Conservation (phyloP, 2,113 vertebrate species). For the Carassius auratus region DNA sequence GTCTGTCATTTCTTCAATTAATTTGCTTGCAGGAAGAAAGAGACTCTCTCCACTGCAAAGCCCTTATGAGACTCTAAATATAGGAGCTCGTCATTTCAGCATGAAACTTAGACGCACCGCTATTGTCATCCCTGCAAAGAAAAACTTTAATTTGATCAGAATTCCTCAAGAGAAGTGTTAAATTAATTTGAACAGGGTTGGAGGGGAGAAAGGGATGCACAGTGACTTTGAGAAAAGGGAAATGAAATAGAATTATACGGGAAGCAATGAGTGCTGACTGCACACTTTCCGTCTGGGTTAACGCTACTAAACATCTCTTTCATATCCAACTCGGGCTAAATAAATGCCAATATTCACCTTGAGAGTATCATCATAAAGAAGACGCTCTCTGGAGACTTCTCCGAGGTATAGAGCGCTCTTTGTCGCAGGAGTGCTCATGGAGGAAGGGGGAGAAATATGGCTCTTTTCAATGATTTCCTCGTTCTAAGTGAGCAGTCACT, state of each 20-base stretch:
- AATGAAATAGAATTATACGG: slow-evolving; percentile 74
- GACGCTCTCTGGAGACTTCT: slow-evolving; percentile 78
- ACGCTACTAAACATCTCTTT: slow-evolving; percentile 78
- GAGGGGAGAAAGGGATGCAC: slow-evolving; percentile 80
- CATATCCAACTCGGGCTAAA: slow-evolving; percentile 87
- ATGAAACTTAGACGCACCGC: slow-evolving; percentile 79
- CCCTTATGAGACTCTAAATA: slow-evolving; percentile 84
- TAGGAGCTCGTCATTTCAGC: slow-evolving; percentile 80
- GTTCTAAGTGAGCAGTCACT: slow-evolving; percentile 77
- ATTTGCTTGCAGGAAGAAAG: slow-evolving; percentile 82
- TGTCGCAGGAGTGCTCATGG: slow-evolving; percentile 42
- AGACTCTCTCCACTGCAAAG: slow-evolving; percentile 75
- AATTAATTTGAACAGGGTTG: slow-evolving; percentile 90
- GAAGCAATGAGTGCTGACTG: slow-evolving; percentile 83
- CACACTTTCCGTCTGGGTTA: slow-evolving; percentile 72
- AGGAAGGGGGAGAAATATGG: slow-evolving; percentile 59
- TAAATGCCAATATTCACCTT: slow-evolving; percentile 96
- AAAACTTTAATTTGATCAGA: slow-evolving; percentile 87
- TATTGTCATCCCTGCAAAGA: slow-evolving; percentile 80
- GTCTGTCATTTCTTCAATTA: slow-evolving; percentile 89
- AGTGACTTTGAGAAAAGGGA: slow-evolving; percentile 81
- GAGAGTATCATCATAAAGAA: slow-evolving; percentile 88
- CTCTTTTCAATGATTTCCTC: slow-evolving; percentile 81
- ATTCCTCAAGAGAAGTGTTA: slow-evolving; percentile 91
- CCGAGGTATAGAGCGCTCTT: slow-evolving; percentile 78